phyloP scores from a whole-genome alignment of 2,797 vertebrate genomes.

The Platyrinchus mystaceus region DNA sequence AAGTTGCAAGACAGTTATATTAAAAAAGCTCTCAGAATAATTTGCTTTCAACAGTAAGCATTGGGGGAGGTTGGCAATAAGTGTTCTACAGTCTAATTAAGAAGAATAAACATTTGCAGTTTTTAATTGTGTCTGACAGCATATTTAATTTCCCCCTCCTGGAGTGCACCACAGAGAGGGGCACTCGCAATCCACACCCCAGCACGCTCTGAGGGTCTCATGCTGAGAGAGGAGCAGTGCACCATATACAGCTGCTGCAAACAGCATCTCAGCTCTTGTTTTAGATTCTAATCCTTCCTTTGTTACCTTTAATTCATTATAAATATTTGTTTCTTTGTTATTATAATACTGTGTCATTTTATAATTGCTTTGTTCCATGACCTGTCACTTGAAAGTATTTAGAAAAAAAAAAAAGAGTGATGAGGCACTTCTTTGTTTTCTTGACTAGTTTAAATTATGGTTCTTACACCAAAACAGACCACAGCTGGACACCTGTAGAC shows the following conservation, averaged over 20 bases:
- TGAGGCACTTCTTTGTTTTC: neutral
- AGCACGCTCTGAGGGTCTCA: neutral
- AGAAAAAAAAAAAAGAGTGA: neutral
- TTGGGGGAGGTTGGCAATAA: neutral
- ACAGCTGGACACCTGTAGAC: neutral
- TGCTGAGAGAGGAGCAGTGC: neutral
- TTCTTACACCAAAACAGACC: neutral
- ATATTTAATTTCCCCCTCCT: neutral
- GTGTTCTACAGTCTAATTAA: constrained; percentile 1
- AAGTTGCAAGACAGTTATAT: neutral
- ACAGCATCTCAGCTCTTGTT: neutral
- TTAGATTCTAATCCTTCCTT: neutral
- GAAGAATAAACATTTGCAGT: neutral
- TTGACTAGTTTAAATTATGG: neutral
- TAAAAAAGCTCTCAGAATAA: neutral
- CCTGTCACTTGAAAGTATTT: neutral
- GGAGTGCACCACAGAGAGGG: neutral
- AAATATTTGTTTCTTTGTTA: neutral
- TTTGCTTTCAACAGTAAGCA: neutral
- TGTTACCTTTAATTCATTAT: neutral
- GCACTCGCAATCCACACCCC: neutral
- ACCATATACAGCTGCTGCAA: neutral
- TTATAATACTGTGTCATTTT: neutral
- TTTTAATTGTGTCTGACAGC: constrained; percentile 10
- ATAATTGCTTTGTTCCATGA: neutral